Evolutionary conservation across 2,888 invertebrate genomes (phyloP).

Genomic region (Melieria crassipennis): DNA sequence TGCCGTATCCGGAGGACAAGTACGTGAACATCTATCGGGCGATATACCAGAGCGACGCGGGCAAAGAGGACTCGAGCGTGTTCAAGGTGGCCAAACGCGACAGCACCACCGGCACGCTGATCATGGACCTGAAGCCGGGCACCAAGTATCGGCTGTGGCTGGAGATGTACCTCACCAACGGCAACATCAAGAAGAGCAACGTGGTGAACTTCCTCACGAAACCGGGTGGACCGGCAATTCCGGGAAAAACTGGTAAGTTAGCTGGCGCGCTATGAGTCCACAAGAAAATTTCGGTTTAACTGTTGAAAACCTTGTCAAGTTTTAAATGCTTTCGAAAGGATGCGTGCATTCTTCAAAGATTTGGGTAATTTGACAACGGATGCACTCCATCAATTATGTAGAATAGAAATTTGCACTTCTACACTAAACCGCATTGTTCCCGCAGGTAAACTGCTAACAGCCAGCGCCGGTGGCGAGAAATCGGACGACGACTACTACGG

Average conservation of each 20-base stretch:
- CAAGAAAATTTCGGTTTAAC: too few relatives aligned
- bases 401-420: too few relatives aligned
- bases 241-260: constrained; percentile 63
- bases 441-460: constrained; percentile 69
- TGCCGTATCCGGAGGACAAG: constrained; percentile 89
- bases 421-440: not conserved
- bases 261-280: not conserved
- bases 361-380: constrained; percentile 50
- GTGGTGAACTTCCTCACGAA: constrained; percentile 89
- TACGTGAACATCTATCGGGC: constrained; percentile 90
- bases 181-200: constrained; percentile 89
- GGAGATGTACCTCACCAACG: constrained; percentile 89
- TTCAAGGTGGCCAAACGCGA: constrained; percentile 81
- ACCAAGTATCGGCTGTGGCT: constrained; percentile 88
- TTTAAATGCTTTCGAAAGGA: constrained; percentile 53
- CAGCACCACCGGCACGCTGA: constrained; percentile 73
- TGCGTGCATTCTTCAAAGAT: constrained; percentile 51
- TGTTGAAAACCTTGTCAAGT: constrained; percentile 45
- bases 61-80: constrained; percentile 77
- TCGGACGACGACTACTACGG: constrained; percentile 82
- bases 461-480: constrained; percentile 57
- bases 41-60: constrained; percentile 80
- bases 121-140: constrained; percentile 78
- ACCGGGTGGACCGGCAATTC: constrained; percentile 70
- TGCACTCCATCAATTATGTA: too few relatives aligned